Evolutionary conservation across 2,113 vertebrate genomes (phyloP), one percentile per base, ranked within the genome.

Genomic region (Lepus timidus): DNA sequence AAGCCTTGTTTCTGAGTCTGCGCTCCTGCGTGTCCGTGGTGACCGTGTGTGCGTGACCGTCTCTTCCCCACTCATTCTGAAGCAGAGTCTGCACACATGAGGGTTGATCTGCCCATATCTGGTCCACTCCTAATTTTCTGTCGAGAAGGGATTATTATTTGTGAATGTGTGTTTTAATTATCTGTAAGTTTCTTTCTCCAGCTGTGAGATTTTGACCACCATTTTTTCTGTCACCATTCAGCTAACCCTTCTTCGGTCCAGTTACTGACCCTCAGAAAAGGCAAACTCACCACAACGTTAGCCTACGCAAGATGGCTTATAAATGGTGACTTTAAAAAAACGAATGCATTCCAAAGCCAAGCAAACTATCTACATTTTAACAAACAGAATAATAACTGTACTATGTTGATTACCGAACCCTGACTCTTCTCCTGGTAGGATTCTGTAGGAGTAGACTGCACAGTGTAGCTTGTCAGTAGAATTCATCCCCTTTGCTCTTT

Each of bases 311-410:
- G 85, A 75, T 64, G 6, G 22, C 68, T 93, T 67, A 20, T 52
- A 71, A 93, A 84, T 83, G 89, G 49, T 67, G 23, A 51, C 70
- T 88, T 83, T 44, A 88, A 31, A 73, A 73, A 67, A 88, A 33
- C 1, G 62, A 58, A 55, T 88, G 31, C 27, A 55, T 96, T 96
- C 36, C 52, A 80, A 93, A 92, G 33, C 51, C 73, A 94, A 94
- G 73, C n/a, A 71, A 86, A 9, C 88, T 84, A 51, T 85, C 33
- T 88, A 39, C 36, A 74, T 85, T 92, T 89, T 86, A 19, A 85
- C 20, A 85, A 68, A 16, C 84, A 65, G 78, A 51, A 86, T 80
- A 71, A 29, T 88, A 71, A 75, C 64, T 87, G 6, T 76, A 76
- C 52, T 95, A 88, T 55, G 82, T 80, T 39, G 95, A 93, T 80